These are phyloP conservation scores for Clepsis dumicolana DNA, from an alignment of 2,888 invertebrate genomes.

Conservation along the genomic window DNA sequence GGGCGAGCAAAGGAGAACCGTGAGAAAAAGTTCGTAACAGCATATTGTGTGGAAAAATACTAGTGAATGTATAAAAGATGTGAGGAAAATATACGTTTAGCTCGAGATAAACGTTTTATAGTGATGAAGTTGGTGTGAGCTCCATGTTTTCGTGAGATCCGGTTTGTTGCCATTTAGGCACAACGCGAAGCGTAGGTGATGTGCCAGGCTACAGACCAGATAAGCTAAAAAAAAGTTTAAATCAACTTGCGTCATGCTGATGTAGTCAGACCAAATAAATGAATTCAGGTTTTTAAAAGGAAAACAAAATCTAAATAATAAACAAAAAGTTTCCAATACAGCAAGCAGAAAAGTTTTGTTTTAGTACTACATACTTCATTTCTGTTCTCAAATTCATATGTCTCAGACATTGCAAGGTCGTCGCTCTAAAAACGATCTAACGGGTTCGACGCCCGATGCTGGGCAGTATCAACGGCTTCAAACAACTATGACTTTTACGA, in stretches of 20 bases:
- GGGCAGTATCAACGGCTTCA: slow-evolving; percentile 51
- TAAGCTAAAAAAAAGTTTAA: slow-evolving; percentile 33
- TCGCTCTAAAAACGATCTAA: slow-evolving; percentile 78
- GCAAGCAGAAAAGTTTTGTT: not conserved
- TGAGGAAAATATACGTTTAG: slow-evolving; percentile 23
- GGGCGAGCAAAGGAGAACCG: slow-evolving; percentile 60
- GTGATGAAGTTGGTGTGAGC: slow-evolving; percentile 6
- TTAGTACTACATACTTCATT: slow-evolving; percentile 8
- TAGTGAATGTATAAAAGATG: slow-evolving; percentile 22
- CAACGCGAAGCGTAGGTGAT: slow-evolving; percentile 33
- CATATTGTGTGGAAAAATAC: slow-evolving; percentile 66
- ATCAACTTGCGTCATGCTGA: slow-evolving; percentile 49
- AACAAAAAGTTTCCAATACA: not conserved
- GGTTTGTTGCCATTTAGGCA: slow-evolving; percentile 36
- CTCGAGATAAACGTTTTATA: slow-evolving; percentile 23
- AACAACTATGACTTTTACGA: slow-evolving; percentile 42
- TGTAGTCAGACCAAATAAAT: slow-evolving; percentile 54
- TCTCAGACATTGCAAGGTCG: slow-evolving; percentile 70
- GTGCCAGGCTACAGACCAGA: slow-evolving; percentile 19
- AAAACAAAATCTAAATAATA: not conserved
- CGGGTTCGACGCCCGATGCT: slow-evolving; percentile 78
- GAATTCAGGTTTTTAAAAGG: slow-evolving; percentile 22
- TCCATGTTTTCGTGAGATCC: slow-evolving; percentile 32
- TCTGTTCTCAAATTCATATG: slow-evolving; percentile 41
- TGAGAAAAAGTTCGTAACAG: slow-evolving; percentile 60